Evolutionary conservation across 2,888 invertebrate species (phyloP), one percentile per base, ranked within the genome.

Genomic region (Apamea epomidion): DNA sequence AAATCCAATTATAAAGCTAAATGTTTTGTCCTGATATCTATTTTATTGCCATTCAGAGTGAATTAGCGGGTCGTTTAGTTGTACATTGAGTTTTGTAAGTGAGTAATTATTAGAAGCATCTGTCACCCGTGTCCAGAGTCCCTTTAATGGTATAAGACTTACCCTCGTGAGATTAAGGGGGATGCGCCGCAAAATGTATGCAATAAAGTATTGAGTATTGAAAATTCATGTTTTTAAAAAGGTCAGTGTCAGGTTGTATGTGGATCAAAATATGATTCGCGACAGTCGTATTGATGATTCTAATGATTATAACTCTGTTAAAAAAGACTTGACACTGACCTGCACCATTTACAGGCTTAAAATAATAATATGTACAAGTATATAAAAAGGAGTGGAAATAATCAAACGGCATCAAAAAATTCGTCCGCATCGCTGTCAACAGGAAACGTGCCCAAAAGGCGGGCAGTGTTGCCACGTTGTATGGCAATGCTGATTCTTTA

Each of bases 1-100:
- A 54, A 72, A 80, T 74, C 73, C 72, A 83, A 75, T 85, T 73
- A 64, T 45, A 65, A 70, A 67, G 18, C 37, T 58, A 37, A 86
- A 65, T 71, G 54, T 62, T 74, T 78, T 62, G 42, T 70, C 14
- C 14, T 75, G 60, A 74, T 78, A 45, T 25, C 37, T 60, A 37
- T 73, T 70, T 81, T 18, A 77, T 77, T 14, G 54, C 12, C 25
- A 62, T 81, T 67, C 5, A 29, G 25, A 42, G n/a, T 51, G 58
- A 62, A 77, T 74, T 58, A 68, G 29, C 54, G 29, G 76, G 21
- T 64, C 68, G 45, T 68, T 79, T 48, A 25, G 14, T 48, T 68
- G 12, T 77, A 42, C 0, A 67, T 51, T 45, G 54, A 62, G 37
- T 48, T 48, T 48, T 32, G 12, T 37, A 42, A 58, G n/a, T 37